Evolutionary conservation across 2,113 vertebrate species (phyloP).

Genomic region (Candoia aspera): DNA sequence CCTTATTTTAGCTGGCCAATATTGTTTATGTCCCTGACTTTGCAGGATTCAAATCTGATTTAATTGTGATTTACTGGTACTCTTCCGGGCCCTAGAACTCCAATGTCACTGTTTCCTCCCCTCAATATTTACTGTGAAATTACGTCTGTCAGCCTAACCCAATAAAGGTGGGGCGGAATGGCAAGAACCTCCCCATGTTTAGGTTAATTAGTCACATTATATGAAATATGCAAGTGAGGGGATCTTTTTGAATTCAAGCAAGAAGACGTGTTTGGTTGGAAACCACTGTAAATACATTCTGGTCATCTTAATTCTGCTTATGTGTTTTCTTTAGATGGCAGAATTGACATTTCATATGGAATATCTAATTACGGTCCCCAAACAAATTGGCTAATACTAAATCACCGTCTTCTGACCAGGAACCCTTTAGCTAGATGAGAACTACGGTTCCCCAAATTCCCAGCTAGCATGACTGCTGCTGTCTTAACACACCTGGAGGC

Average conservation of each 20-base stretch:
- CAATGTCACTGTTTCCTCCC: rapidly evolving
- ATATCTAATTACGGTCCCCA: conserved; percentile 40
- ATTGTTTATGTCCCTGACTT: not conserved
- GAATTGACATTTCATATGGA: conserved; percentile 37
- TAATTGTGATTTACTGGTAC: not conserved
- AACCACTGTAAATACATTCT: not conserved
- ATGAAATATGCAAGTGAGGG: not conserved
- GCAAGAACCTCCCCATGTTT: not conserved
- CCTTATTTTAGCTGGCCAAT: not conserved
- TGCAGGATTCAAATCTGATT: not conserved
- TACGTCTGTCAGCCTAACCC: not conserved
- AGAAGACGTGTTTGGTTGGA: not conserved
- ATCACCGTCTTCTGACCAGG: too few relatives aligned
- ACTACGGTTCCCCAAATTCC: too few relatives aligned
- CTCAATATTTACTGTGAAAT: not conserved
- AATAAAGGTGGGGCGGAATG: rapidly evolving
- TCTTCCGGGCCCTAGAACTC: rapidly evolving
- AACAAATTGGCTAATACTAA: conserved; percentile 15
- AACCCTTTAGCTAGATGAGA: too few relatives aligned
- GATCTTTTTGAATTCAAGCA: not conserved
- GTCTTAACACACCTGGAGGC: too few relatives aligned
- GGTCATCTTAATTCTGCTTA: not conserved
- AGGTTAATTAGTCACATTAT: not conserved
- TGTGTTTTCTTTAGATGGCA: conserved; percentile 44
- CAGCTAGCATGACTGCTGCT: too few relatives aligned